These are phyloP conservation scores for Microcebus lehilahytsara DNA, from an alignment of 2,113 vertebrate species.

Conservation along the genomic window DNA sequence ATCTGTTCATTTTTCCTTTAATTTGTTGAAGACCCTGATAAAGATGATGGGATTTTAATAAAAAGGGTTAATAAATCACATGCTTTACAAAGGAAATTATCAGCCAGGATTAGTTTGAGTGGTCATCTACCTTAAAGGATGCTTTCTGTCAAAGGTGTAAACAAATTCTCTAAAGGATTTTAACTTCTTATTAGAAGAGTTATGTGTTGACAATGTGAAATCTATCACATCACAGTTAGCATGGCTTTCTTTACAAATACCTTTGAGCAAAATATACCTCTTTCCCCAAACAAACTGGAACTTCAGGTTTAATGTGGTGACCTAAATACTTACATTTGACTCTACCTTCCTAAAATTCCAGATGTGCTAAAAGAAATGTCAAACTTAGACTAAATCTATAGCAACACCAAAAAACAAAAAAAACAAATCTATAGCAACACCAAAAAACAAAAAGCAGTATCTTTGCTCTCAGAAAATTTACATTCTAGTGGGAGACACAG, in stretches of 20 bases:
- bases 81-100: slow-evolving; percentile 22
- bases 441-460: not conserved
- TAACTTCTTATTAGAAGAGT: not conserved
- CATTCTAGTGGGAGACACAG: not conserved
- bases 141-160: slow-evolving; percentile 41
- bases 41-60: not conserved
- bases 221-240: not conserved
- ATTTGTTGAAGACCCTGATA: slow-evolving; percentile 18
- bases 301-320: not conserved
- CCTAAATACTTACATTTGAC: not conserved
- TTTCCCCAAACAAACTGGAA: not conserved
- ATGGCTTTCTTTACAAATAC: slow-evolving; percentile 1
- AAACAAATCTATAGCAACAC: not conserved
- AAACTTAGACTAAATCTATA: not conserved
- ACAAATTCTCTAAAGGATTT: not conserved
- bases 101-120: slow-evolving; percentile 9
- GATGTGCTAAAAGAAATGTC: not conserved
- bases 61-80: not conserved
- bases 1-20: slow-evolving; percentile 6
- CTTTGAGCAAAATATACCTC: slow-evolving; percentile 28
- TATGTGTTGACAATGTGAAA: not conserved
- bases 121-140: not conserved
- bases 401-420: not conserved
- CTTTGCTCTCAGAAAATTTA: not conserved
- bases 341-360: not conserved